Evolutionary conservation across 2,888 invertebrate species (phyloP).

Genomic region (Tortricodes alternella): DNA sequence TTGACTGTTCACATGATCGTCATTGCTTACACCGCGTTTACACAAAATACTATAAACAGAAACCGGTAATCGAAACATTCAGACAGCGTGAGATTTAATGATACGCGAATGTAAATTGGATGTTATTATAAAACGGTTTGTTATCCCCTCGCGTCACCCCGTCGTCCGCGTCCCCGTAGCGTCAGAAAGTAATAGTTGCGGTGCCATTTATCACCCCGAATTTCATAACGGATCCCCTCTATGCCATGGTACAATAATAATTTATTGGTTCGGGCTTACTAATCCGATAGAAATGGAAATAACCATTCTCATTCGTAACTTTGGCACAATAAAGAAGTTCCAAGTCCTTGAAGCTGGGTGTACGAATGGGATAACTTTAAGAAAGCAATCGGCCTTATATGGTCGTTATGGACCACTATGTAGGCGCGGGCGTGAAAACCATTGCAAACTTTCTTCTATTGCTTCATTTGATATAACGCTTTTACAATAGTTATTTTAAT

Average conservation of each 20-base stretch:
- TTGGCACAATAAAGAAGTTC: conserved; percentile 77
- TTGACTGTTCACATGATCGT: conserved; percentile 38
- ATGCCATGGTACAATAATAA: conserved; percentile 46
- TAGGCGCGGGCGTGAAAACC: conserved; percentile 71
- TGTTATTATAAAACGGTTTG: conserved; percentile 29
- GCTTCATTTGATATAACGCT: conserved; percentile 68
- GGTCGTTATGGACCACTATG: conserved; percentile 76
- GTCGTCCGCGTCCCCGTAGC: conserved; percentile 39
- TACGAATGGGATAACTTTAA: conserved; percentile 80
- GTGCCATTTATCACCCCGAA: conserved; percentile 55
- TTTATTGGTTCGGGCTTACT: conserved; percentile 61
- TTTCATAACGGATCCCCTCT: conserved; percentile 53
- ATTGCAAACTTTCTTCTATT: conserved; percentile 71
- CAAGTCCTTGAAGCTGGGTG: conserved; percentile 66
- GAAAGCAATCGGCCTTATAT: conserved; percentile 81
- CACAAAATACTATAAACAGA: conserved; percentile 2
- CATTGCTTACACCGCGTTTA: conserved; percentile 4
- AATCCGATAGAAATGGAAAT: conserved; percentile 76
- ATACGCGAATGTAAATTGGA: conserved; percentile 24
- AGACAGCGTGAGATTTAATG: conserved; percentile 15
- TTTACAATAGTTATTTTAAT: conserved; percentile 44
- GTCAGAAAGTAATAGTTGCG: conserved; percentile 45
- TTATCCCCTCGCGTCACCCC: conserved; percentile 30
- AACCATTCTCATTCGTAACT: conserved; percentile 68
- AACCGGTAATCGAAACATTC: neutral